Evolutionary conservation across 37 sponge, comb jelly and placozoan species (phyloP), one percentile per base, ranked within the genome.

Genomic region (Chondrosia reniformis): DNA sequence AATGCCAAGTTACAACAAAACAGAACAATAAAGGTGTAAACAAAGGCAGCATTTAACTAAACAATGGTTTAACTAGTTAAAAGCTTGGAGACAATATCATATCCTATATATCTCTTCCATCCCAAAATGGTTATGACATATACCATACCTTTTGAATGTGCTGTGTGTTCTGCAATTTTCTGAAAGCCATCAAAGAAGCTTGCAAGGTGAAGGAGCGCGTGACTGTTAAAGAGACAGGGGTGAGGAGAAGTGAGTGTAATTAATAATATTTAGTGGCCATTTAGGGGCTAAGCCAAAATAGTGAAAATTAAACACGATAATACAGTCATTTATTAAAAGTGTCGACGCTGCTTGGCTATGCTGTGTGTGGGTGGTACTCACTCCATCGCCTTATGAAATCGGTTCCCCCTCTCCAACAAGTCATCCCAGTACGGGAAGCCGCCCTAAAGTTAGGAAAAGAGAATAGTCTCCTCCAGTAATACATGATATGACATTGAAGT

Each of bases 391-490:
- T 64, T 84, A 15, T 87, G 88, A 13, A 91, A 78, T 32, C 84
- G 78, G 22, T 77, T 43, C 3, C 92, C 92, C 56, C 85, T 43
- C 31, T 56, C 74, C 44, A 87, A 54, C 24, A 91, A 81, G 15
- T 91, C 92, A 38, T 91, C 92, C 85, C 88, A 91, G 12, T 81
- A 19, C 0, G 92, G 92, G 34, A 91, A 79, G 8, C 88, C 78
- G 52, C 41, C 52, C 92, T 91, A 67, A n/a, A 32, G 36, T 41
- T 0, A n/a, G 63, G 30, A 15, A 49, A 49, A 49, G 52, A 10
- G 52, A 49, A 19, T 49, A 49, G 52, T 19, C 52, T 19, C 10
- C 10, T 49, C 15, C 52, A 49, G 52, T 49, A 15, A 19, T 49
- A 49, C 52, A 19, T n/a, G n/a, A n/a, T n/a, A n/a, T n/a, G n/a